These are phyloP conservation scores for Galendromus occidentalis DNA, from an alignment of 1,140 invertebrate species.

Conservation along the genomic window DNA sequence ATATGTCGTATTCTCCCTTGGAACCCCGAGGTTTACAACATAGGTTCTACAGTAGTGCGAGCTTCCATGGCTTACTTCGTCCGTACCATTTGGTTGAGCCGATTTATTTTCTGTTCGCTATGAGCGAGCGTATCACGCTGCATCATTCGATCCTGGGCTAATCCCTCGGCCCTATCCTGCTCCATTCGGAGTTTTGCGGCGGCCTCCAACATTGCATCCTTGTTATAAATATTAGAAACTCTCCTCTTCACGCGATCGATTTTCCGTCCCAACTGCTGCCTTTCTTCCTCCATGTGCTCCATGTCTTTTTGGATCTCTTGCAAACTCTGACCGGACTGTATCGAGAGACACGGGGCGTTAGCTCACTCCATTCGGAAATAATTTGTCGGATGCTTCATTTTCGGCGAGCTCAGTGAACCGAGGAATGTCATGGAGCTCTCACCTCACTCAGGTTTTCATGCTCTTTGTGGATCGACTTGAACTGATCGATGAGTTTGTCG, in stretches of 20 bases:
- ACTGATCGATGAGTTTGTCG: constrained; percentile 53
- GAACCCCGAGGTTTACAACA: constrained; percentile 11
- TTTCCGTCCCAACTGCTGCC: constrained; percentile 46
- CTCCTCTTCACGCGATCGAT: constrained; percentile 48
- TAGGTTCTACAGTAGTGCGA: not conserved
- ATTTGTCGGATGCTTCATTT: too few relatives aligned
- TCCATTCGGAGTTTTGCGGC: constrained; percentile 46
- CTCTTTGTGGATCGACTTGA: constrained; percentile 56
- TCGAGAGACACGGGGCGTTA: too few relatives aligned
- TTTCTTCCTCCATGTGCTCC: constrained; percentile 62
- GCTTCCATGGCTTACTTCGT: constrained; percentile 32
- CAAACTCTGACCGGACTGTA: constrained; percentile 38
- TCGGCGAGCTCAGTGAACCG: too few relatives aligned
- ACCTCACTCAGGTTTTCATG: constrained; percentile 41
- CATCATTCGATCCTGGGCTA: constrained; percentile 39
- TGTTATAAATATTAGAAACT: constrained; percentile 26
- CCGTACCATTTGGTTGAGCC: constrained; percentile 35
- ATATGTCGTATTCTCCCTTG: not conserved
- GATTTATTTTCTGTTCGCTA: constrained; percentile 33
- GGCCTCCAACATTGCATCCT: constrained; percentile 38
- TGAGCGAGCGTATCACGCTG: constrained; percentile 33
- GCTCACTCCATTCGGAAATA: too few relatives aligned
- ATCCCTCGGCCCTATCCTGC: constrained; percentile 45
- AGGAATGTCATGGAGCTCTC: constrained; percentile 30
- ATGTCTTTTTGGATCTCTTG: constrained; percentile 43